These are phyloP conservation scores for Thumatha senex DNA, from an alignment of 2,888 invertebrate genomes.

Conservation along the genomic window DNA sequence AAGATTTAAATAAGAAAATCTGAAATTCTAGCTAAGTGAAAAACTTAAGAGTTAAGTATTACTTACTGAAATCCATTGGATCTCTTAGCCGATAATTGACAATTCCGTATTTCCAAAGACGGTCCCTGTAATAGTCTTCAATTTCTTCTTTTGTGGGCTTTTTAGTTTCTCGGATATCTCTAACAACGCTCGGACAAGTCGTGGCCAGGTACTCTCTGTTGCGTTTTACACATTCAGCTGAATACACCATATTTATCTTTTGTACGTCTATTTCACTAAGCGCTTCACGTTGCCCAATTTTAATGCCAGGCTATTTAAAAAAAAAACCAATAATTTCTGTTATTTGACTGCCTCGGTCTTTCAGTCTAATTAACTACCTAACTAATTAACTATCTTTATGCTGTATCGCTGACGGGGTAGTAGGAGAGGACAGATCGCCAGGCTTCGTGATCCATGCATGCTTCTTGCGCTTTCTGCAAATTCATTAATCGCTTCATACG, in stretches of 20 bases:
- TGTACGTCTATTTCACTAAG: conserved; percentile 65
- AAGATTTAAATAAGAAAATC: too few species aligned
- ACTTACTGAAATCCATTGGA: conserved; percentile 67
- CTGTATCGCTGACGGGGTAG: too few species aligned
- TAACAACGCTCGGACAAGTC: conserved; percentile 68
- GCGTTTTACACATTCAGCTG: conserved; percentile 61
- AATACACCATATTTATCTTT: conserved; percentile 61
- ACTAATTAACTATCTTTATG: too few species aligned
- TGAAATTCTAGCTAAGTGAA: too few species aligned
- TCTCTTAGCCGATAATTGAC: conserved; percentile 60
- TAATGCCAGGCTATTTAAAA: conserved; percentile 43
- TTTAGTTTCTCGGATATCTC: conserved; percentile 6
- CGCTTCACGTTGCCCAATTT: conserved; percentile 68
- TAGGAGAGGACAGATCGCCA: too few species aligned
- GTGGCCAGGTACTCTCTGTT: conserved; percentile 63
- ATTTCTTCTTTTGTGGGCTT: conserved; percentile 44
- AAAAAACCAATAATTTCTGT: background rate
- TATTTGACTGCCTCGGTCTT: too few species aligned
- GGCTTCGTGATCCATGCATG: too few species aligned
- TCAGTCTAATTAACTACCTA: too few species aligned
- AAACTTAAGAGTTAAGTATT: too few species aligned
- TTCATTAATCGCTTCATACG: too few species aligned
- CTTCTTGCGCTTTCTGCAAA: too few species aligned
- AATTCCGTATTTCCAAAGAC: conserved; percentile 65
- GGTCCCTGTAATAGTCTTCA: conserved; percentile 55